These are phyloP conservation scores for Pachyseris speciosa DNA, from an alignment of 64 coral and sea anemone species.

Conservation along the genomic window DNA sequence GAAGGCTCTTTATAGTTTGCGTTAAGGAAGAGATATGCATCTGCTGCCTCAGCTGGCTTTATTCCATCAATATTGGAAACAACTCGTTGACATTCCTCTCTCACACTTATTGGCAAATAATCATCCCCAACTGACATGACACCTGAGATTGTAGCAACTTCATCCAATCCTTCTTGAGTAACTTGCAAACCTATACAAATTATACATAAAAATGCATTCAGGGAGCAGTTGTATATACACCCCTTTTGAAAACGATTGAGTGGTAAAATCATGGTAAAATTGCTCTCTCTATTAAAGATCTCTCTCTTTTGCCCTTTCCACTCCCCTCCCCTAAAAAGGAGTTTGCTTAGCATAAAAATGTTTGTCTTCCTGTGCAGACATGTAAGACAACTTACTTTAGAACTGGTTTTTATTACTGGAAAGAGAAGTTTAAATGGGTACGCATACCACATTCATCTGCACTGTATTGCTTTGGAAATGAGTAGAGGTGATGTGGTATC, in stretches of 20 bases:
- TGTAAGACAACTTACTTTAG: too few species aligned
- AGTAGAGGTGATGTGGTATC: constrained; percentile 51
- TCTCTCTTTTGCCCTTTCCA: not conserved
- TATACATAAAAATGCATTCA: not conserved
- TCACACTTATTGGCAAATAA: constrained; percentile 32
- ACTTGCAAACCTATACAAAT: constrained; percentile 32
- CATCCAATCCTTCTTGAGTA: constrained; percentile 40
- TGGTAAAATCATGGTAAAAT: not conserved
- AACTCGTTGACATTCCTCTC: constrained; percentile 56
- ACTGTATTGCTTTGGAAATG: constrained; percentile 47
- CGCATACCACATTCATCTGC: constrained; percentile 67
- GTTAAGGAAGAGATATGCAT: constrained; percentile 58
- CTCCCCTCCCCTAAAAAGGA: not conserved
- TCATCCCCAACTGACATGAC: constrained; percentile 74
- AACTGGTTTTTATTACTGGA: too few species aligned
- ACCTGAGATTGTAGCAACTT: constrained; percentile 39
- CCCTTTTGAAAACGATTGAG: too few species aligned
- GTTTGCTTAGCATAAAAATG: not conserved
- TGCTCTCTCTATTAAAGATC: not conserved
- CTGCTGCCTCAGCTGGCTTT: constrained; percentile 49
- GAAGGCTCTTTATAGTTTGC: too few species aligned
- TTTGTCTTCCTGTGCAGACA: constrained; percentile 12
- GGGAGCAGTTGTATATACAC: not conserved
- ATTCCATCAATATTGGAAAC: constrained; percentile 39
- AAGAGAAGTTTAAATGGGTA: too few species aligned